Percentiles rank a stretch among this genome's conserved stretches.
Conservation (phyloP, 2,113 vertebrate species). For the Dasyprocta punctata region DNA sequence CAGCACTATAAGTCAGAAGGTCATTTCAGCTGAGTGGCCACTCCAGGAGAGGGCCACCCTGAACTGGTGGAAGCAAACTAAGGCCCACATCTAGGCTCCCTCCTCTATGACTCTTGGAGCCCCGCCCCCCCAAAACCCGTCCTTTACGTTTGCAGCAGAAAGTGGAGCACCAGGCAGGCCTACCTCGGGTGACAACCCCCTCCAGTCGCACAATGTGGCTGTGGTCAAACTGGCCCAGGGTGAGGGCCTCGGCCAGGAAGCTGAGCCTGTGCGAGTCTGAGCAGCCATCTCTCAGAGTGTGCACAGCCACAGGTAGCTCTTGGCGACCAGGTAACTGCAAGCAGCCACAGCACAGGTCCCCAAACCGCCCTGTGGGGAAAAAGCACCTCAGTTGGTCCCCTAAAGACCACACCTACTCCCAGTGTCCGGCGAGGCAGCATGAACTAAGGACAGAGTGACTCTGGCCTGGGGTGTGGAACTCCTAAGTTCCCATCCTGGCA, state of each 20-base stretch:
- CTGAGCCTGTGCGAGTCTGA: conserved; percentile 91
- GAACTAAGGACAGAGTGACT: background rate
- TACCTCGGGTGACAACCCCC: conserved; percentile 96
- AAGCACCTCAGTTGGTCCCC: background rate
- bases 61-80: background rate
- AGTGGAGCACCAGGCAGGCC: background rate
- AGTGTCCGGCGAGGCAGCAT: fast-evolving
- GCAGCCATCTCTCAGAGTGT: conserved; percentile 91
- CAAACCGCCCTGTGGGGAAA: conserved; percentile 91
- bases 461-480: background rate
- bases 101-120: background rate
- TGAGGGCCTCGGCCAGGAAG: conserved; percentile 94
- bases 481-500: background rate
- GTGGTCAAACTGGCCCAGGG: conserved; percentile 97
- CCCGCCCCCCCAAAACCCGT: background rate
- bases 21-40: background rate
- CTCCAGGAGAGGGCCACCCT: background rate
- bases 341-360: conserved; percentile 93
- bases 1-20: background rate
- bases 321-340: conserved; percentile 95
- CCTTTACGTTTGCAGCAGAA: no score
- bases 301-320: conserved; percentile 94
- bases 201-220: conserved; percentile 94
- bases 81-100: background rate
- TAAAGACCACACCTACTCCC: fast-evolving